Base-by-base conservation (phyloP, 1,140 invertebrate genomes). In the Atta colombica region DNA sequence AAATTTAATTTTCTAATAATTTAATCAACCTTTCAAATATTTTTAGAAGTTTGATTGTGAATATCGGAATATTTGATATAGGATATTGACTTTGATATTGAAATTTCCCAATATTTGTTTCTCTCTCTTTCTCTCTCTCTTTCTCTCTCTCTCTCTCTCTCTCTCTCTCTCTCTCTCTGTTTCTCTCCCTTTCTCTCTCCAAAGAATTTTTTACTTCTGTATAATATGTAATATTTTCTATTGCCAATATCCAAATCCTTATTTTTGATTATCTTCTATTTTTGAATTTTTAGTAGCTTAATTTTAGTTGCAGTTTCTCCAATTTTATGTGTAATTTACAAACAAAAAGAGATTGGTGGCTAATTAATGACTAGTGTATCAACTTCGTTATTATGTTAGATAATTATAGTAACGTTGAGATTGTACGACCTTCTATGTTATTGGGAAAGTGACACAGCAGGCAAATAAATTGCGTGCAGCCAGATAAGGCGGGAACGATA, bases 391-490 rank as follows among this genome's bases (percentile, higher is more conserved):
- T 55, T 58, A 45, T 12, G 18, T 8, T 18, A 49, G n/a, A 49
- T 60, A 18, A 45, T 61, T 74, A 28, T 3, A 45, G n/a, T 63
- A 72, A 31, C 3, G 53, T 35, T n/a, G 31, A 18, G 12, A 51
- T 65, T 18, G 16, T 21, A 49, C 18, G 82, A 78, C 51, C 61
- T 66, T 66, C 31, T 16, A 2, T 77, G 74, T 25, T 63, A 82
- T 71, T 86, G 71, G 85, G 49, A 60, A 45, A 86, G 21, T 86
- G 85, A 86, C 45, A 80, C 31, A 63, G 65, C 55, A 61, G 6
- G 31, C 35, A 78, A 85, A 77, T 4, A 84, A 72, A 25, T 82
- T 8, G 39, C 51, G 25, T 78, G 60, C 18, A 35, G n/a, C 1
- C 5, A 80, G 84, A 86, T 86, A 86, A 86, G 25, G 21, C 21